Conservation (phyloP, 2,113 vertebrate genomes). For the Pantherophis guttatus region DNA sequence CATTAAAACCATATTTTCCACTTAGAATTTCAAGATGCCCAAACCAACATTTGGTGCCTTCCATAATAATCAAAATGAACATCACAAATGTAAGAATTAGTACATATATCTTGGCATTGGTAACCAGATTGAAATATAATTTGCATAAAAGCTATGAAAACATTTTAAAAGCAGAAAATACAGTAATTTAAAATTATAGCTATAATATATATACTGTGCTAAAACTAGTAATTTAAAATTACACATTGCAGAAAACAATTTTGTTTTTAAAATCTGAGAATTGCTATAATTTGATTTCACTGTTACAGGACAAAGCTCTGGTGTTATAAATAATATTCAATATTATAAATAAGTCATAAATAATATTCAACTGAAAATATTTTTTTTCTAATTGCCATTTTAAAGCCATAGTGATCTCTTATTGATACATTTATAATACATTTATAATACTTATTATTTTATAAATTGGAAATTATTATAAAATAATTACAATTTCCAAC, state of each 20-base stretch:
- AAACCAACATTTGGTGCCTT: background rate
- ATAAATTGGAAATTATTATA: too few species aligned
- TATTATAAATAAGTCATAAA: background rate
- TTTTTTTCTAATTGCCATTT: background rate
- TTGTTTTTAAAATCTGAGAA: background rate
- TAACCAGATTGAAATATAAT: background rate
- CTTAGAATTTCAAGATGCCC: background rate
- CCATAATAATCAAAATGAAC: background rate
- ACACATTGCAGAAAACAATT: background rate
- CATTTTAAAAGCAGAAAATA: background rate
- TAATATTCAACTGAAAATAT: conserved; percentile 5
- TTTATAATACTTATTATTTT: too few species aligned
- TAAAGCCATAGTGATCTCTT: background rate
- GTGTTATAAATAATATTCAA: background rate
- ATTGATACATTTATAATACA: background rate
- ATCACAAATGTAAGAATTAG: background rate
- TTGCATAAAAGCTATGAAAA: background rate
- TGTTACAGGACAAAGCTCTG: background rate
- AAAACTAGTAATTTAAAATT: background rate
- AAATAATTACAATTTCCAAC: background rate
- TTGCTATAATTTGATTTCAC: background rate
- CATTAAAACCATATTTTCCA: background rate
- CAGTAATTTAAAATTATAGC: background rate
- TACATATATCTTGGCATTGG: background rate
- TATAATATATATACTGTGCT: background rate